Evolutionary conservation across 2,797 vertebrate species (phyloP).

Genomic region (Danio tinwini): DNA sequence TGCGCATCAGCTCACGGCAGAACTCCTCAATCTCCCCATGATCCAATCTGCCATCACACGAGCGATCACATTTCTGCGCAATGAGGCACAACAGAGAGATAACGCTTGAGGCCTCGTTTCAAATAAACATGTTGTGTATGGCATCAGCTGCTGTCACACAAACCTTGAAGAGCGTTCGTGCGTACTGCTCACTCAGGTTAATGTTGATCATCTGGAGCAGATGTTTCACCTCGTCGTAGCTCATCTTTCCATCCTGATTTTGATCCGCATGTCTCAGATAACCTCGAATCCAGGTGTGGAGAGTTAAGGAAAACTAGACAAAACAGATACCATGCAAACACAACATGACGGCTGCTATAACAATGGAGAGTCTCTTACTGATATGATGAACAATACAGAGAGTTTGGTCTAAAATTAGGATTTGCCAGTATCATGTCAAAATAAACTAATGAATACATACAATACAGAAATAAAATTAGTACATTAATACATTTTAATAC

Average conservation of each 20-base stretch:
- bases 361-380: neutral
- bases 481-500: no score
- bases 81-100: neutral
- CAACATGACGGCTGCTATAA: neutral
- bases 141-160: neutral
- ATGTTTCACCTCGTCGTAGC: slow-evolving; percentile 90
- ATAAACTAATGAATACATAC: neutral
- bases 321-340: neutral
- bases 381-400: neutral
- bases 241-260: slow-evolving; percentile 94
- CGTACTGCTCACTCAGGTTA: slow-evolving; percentile 89
- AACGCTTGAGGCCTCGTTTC: neutral
- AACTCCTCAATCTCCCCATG: slow-evolving; percentile 91
- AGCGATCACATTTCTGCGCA: slow-evolving; percentile 88
- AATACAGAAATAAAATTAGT: no score
- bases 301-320: slow-evolving; percentile 76
- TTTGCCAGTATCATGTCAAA: neutral
- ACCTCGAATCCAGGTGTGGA: slow-evolving; percentile 87
- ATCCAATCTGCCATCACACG: slow-evolving; percentile 85
- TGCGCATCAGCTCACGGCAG: slow-evolving; percentile 87
- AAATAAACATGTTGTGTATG: neutral
- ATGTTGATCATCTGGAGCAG: slow-evolving; percentile 96
- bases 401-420: neutral
- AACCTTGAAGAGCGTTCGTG: slow-evolving; percentile 91
- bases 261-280: slow-evolving; percentile 90